Evolutionary conservation across 2,888 invertebrate species (phyloP), one percentile per base, ranked within the genome.

Genomic region (Drymonia ruficornis): DNA sequence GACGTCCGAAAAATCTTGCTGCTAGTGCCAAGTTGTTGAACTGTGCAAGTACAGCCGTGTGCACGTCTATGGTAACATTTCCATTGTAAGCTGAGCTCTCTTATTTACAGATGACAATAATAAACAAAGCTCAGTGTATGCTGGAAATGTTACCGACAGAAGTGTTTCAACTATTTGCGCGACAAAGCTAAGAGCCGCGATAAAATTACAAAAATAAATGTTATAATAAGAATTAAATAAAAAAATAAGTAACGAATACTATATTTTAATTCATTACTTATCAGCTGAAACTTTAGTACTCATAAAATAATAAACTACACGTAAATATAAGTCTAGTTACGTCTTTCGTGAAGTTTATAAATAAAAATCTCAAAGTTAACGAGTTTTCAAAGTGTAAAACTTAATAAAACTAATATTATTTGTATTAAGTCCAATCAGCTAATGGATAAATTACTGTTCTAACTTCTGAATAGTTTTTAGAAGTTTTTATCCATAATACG

Each of bases 1-100:
- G 74, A 66, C 68, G 72, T 61, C 55, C 61, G 71, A 71, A 71
- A 72, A 70, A 52, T 67, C 61, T 67, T 60, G 54, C 56, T 61
- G 61, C 54, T 52, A 56, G 38, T 52, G 44, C 58, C 56, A 45
- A 43, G 19, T 12, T 43, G 19, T 19, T 13, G 19, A 18, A 19
- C 18, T 9, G 16, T 43, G 19, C 43, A 43, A 11, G 43, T 19
- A 19, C 9, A 13, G 1, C 2, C 8, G 9, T 9, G 31, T 7
- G 28, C 28, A 28, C 28, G n/a, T n/a, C n/a, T n/a, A n/a, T n/a
- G n/a, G n/a, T n/a, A n/a, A n/a, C n/a, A n/a, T n/a, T n/a, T n/a
- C n/a, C n/a, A n/a, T n/a, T n/a, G n/a, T n/a, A n/a, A n/a, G n/a
- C n/a, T n/a, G n/a, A n/a, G n/a, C n/a, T n/a, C n/a, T n/a, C n/a